These are phyloP conservation scores for Pavo muticus DNA, from an alignment of 2,113 vertebrate species.

Conservation along the genomic window DNA sequence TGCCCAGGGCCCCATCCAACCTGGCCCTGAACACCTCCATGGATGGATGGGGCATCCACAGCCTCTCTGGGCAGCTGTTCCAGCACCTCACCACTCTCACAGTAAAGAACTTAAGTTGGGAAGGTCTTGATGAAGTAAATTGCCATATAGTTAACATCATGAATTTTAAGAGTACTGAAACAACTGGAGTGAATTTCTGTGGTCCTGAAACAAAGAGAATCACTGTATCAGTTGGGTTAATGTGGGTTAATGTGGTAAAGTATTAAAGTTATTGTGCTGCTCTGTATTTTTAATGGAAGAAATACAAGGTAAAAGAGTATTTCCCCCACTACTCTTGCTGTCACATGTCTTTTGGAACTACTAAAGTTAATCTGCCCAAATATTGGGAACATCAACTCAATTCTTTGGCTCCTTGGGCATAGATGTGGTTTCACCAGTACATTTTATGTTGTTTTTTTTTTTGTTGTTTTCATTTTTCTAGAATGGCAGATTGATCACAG, in stretches of 20 bases:
- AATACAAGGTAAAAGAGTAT: not conserved
- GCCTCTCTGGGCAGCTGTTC: no score
- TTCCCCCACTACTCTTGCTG: not conserved
- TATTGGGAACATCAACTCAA: not conserved
- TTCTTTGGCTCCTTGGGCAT: not conserved
- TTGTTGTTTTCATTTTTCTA: constrained; percentile 44
- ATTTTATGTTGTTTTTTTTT: not conserved
- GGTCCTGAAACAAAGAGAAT: not conserved
- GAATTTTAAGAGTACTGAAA: not conserved
- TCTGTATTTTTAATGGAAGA: not conserved
- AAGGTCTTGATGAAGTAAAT: not conserved
- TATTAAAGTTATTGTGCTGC: not conserved
- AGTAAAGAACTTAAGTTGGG: no score
- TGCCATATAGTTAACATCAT: not conserved
- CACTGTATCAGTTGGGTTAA: not conserved
- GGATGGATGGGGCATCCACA: no score
- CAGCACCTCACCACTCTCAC: no score
- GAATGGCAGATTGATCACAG: constrained; percentile 89
- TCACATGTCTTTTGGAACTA: not conserved
- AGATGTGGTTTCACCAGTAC: not conserved
- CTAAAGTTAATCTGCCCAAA: not conserved
- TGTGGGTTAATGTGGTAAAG: not conserved
- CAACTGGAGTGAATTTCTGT: not conserved
- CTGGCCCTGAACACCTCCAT: no score
- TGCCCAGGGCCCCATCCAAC: no score